Base-by-base conservation (phyloP, 2,888 invertebrate genomes). In the Sphinx pinastri region DNA sequence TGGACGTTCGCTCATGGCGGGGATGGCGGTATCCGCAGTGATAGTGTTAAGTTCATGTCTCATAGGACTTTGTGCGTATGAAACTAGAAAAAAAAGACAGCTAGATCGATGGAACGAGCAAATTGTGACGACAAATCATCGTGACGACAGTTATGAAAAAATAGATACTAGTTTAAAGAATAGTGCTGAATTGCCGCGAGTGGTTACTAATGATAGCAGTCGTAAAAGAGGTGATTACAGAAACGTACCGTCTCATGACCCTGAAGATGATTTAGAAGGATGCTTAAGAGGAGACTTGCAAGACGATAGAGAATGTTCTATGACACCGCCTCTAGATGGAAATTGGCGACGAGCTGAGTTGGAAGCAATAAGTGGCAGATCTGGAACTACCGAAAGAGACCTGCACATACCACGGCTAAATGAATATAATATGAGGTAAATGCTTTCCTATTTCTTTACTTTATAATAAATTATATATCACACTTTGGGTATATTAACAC, bases 111-210 rank as follows among this genome's bases (percentile, higher is more conserved):
- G 93, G 92, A 93, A 93, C 76, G 93, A 93, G 83, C 93, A 93
- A 82, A 93, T 93, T 82, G 94, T 94, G 78, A 91, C 90, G 14
- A 83, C 88, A 51, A 93, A 89, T 82, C 91, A 92, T 75, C 88
- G 91, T 71, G 93, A 93, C 75, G 96, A 97, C 80, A 96, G 95
- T 88, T 97, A 97, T 83, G 97, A 97, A 86, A 97, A 97, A 93
- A 97, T 97, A 76, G 97, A 97, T 85, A 95, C 96, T 94, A 96
- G 95, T 86, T 95, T 95, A 78, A 92, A 92, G 77, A 88, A 84
- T 75, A 84, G 81, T 81, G 85, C 88, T 54, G 91, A 92, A 79
- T 83, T 88, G 74, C 87, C 91, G 59, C 84, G 89, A 68, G 87
- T 88, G 68, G 77, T 87, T 76, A 77, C 88, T 68, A 75, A 85